Percentiles rank a stretch among this genome's conserved stretches.
Evolutionary conservation across 2,113 vertebrate species (phyloP).

Genomic region (Genyomyrus donnyi): DNA sequence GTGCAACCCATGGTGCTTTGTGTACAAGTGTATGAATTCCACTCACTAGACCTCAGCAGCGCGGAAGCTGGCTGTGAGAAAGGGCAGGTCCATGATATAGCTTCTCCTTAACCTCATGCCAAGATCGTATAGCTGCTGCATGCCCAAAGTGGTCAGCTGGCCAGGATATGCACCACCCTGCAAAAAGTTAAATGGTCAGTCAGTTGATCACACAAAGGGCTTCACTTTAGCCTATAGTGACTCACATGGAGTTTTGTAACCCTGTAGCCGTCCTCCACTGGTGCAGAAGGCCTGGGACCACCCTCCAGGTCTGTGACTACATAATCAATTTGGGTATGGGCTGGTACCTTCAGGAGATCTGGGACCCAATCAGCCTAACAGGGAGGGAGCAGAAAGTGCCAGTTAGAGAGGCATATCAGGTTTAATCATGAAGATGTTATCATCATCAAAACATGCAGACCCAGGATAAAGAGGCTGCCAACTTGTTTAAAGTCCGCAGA

Average conservation of each 20-base stretch:
- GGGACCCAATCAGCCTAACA: slow-evolving; percentile 74
- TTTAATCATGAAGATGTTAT: background rate
- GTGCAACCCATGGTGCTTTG: background rate
- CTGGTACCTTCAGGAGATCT: slow-evolving; percentile 67
- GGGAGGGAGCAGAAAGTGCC: background rate
- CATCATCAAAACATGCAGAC: background rate
- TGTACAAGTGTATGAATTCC: background rate
- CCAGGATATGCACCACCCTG: slow-evolving; percentile 80
- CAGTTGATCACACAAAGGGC: background rate
- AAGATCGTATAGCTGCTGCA: slow-evolving; percentile 84
- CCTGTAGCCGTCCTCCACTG: slow-evolving; percentile 65
- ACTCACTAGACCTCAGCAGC: slow-evolving; percentile 87
- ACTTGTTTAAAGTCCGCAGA: background rate
- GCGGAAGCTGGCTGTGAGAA: slow-evolving; percentile 72
- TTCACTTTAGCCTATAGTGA: slow-evolving; percentile 16
- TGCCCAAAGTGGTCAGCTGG: slow-evolving; percentile 85
- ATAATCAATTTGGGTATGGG: slow-evolving; percentile 71
- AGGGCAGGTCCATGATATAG: slow-evolving; percentile 68
- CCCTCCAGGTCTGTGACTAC: slow-evolving; percentile 73
- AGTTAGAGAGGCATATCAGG: background rate
- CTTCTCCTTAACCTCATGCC: slow-evolving; percentile 71
- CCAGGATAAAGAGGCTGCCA: background rate
- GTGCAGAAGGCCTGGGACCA: slow-evolving; percentile 69
- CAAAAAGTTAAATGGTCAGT: background rate
- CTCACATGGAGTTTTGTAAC: slow-evolving; percentile 52